phyloP scores from a whole-genome alignment of 1,140 invertebrate species.

The Elysia chlorotica region DNA sequence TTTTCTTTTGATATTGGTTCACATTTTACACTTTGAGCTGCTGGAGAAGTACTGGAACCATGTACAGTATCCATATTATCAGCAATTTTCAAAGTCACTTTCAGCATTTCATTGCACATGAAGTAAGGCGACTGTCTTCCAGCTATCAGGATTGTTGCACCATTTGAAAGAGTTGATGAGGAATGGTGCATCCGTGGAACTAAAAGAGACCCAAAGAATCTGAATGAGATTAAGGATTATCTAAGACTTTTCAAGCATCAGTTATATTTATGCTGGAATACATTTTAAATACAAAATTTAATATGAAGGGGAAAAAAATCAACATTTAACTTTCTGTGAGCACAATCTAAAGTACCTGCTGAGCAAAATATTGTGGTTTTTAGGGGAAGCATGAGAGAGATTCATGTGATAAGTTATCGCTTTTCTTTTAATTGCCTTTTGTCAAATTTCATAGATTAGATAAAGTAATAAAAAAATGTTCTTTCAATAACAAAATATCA shows the following conservation, averaged over 20 bases:
- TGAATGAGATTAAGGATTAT: no score
- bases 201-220: conserved; percentile 26
- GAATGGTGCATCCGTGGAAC: conserved; percentile 46
- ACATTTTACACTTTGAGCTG: neutral
- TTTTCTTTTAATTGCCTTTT: no score
- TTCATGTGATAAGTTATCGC: no score
- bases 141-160: conserved; percentile 40
- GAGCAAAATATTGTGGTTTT: no score
- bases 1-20: neutral
- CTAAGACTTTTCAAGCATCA: no score
- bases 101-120: conserved; percentile 41
- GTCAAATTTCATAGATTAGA: no score
- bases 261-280: neutral
- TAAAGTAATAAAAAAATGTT: no score
- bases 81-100: no score
- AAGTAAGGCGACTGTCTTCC: conserved; percentile 50
- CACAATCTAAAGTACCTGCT: no score
- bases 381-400: no score
- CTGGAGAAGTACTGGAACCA: neutral
- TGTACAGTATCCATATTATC: no score
- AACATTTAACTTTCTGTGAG: no score
- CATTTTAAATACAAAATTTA: neutral
- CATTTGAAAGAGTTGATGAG: conserved; percentile 34
- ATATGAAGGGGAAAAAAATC: neutral
- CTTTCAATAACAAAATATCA: neutral